Evolutionary conservation across 53 echinoderm and acorn worm genomes (phyloP), one percentile per base, ranked within the genome.

Genomic region (Crossaster papposus): DNA sequence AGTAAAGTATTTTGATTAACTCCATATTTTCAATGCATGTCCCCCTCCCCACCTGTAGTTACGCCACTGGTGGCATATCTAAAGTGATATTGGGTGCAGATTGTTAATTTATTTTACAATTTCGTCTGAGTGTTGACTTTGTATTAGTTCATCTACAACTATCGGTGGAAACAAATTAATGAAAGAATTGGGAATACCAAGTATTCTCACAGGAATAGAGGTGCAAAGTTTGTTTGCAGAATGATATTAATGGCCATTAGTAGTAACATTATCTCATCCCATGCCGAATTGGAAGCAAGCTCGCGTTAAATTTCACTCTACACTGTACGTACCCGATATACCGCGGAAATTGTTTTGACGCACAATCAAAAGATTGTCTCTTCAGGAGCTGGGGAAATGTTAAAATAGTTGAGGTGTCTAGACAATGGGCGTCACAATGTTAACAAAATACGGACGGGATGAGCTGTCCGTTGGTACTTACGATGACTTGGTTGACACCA

Each of bases 321-420:
- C 72, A 17, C 76, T 24, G 87, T 87, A 87, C 87, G 36, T 87
- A 87, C 87, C n/a, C 87, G 65, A 58, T 18, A 14, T n/a, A n/a
- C n/a, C n/a, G n/a, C n/a, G n/a, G n/a, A 44, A 7, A 44, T 44
- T 18, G 15, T 58, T 58, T 35, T 5, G 34, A 26, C 74, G 34
- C 34, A 10, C 52, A 24, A 72, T 87, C 87, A 87, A 77, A 87
- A 87, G 62, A 58, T 65, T 17, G 76, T 87, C 77, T 87, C 87
- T 23, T 54, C 87, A 58, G 58, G 77, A 17, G 87, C 87, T 87
- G 87, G 23, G 77, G n/a, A n/a, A 87, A 87, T 37, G 35, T 86
- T 86, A 86, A 87, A 87, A 86, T 54, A 36, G 8, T 58, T 36
- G 58, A 55, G 17, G 30, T 84, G 74, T 82, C 82, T 65, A 82